phyloP scores from a whole-genome alignment of 2,797 vertebrate species.

The Acomys russatus region DNA sequence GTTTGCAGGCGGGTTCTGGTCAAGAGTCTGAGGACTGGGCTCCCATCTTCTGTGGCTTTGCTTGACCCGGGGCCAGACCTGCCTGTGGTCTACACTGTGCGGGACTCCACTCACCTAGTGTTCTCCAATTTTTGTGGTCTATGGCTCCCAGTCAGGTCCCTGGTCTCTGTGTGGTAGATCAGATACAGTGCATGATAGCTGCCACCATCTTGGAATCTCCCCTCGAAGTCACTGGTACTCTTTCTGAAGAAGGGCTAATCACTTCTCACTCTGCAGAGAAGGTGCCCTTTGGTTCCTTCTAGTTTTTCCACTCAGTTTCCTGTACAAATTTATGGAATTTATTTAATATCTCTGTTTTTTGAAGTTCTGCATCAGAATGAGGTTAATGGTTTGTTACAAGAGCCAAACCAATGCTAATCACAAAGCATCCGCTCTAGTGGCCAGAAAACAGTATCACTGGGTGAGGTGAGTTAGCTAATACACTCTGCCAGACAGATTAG shows the following conservation, averaged over 20 bases:
- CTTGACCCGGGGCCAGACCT: no score
- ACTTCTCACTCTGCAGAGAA: neutral
- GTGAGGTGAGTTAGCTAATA: neutral
- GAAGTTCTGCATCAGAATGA: neutral
- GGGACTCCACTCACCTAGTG: no score
- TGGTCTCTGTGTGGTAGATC: no score
- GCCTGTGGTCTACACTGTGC: no score
- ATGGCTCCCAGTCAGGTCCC: no score
- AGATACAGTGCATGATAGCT: no score
- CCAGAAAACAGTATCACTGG: neutral
- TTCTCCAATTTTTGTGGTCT: no score
- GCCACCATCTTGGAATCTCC: no score
- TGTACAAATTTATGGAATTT: neutral
- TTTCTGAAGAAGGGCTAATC: neutral
- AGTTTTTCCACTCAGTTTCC: neutral
- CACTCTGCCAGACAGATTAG: neutral
- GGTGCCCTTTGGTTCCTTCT: neutral
- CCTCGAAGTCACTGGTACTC: neutral
- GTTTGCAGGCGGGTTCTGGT: no score
- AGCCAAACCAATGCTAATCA: neutral
- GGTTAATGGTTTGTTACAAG: neutral
- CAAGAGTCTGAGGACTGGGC: no score
- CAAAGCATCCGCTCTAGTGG: slow-evolving; percentile 14
- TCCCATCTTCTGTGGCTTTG: no score
- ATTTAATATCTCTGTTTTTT: neutral